A percentile compares a stretch with the other conserved stretches of the same genome.
These are phyloP conservation scores for Sycophaga agraensis DNA, from an alignment of 1,140 invertebrate species.

Conservation along the genomic window DNA sequence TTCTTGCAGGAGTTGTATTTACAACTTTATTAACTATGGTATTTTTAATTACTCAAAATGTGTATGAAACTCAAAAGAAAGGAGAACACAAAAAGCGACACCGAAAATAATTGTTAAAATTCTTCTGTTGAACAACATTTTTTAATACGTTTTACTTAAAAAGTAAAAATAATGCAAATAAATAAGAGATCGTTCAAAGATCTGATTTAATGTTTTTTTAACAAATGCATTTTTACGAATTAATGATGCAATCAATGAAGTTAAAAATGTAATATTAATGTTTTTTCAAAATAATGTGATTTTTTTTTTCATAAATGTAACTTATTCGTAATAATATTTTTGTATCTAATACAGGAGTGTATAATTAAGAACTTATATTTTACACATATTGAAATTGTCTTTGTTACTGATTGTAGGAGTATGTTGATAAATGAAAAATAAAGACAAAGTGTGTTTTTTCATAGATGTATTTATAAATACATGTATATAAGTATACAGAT, in stretches of 20 bases:
- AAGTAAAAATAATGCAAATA: background rate
- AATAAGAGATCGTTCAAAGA: no score
- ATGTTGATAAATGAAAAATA: constrained; percentile 7
- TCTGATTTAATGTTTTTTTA: no score
- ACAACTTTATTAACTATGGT: constrained; percentile 35
- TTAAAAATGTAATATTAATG: no score
- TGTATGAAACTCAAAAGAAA: constrained; percentile 24
- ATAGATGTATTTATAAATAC: constrained; percentile 55
- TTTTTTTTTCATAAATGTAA: no score
- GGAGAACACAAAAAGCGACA: constrained; percentile 38
- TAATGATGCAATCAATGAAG: no score
- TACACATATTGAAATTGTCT: background rate
- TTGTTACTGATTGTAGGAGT: background rate
- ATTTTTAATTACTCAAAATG: constrained; percentile 31
- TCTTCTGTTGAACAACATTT: no score
- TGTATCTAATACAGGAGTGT: background rate
- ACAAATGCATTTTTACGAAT: no score
- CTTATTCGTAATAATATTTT: background rate
- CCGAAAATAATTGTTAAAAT: constrained; percentile 28
- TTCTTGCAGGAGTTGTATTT: constrained; percentile 42
- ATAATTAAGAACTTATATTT: background rate
- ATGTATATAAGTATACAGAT: constrained; percentile 48
- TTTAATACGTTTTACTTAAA: background rate
- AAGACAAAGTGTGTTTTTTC: constrained; percentile 36
- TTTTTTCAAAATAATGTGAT: background rate